Base-by-base conservation (phyloP, 2,888 invertebrate species). In the Netelia virgata region DNA sequence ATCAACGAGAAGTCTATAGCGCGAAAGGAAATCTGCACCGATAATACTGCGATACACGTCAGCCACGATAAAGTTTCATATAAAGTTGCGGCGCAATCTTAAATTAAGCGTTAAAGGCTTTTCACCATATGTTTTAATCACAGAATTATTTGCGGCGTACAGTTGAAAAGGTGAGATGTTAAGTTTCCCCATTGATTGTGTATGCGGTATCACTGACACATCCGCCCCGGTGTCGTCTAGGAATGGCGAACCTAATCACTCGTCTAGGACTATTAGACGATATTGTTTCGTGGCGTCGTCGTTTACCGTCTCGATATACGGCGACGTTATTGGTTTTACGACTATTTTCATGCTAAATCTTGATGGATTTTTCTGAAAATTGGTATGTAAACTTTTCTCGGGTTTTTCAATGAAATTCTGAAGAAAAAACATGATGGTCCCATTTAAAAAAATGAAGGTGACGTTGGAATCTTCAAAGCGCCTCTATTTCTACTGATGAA, bases 51-150 rank as follows among this genome's bases (percentile, higher is more conserved):
- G 10, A 6, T 76, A 75, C 0, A 85, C 82, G 16, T 83, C 82
- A 9, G 87, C 87, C 6, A 85, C 55, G 43, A 53, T 66, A 41
- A 85, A 86, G 18, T 16, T 18, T 86, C 87, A 87, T 9, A 28
- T 63, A 41, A 85, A 84, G 0, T 43, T 55, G 6, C 85, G 74
- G 0, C 84, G 77, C 5, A 87, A 23, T 3, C 82, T 81, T 0
- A 88, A 20, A 53, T 87, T 63, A n/a, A 87, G 43, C 5, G 20
- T 8, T 5, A 81, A 20, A 3, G 73, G 53, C 1, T 73, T 66
- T 47, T 74, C 57, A 1, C 83, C 84, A 57, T 78, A 85, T 0
- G 86, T 85, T 10, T 63, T 55, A 0, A 87, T 86, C 1, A 11
- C 76, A 0, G 66, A 61, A 3, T 80, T 79, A 53, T 87, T 86